Percentiles rank a stretch among this genome's conserved stretches.
phyloP scores from a whole-genome alignment of 2,113 vertebrate species.

The Cynopterus brachyotis region DNA sequence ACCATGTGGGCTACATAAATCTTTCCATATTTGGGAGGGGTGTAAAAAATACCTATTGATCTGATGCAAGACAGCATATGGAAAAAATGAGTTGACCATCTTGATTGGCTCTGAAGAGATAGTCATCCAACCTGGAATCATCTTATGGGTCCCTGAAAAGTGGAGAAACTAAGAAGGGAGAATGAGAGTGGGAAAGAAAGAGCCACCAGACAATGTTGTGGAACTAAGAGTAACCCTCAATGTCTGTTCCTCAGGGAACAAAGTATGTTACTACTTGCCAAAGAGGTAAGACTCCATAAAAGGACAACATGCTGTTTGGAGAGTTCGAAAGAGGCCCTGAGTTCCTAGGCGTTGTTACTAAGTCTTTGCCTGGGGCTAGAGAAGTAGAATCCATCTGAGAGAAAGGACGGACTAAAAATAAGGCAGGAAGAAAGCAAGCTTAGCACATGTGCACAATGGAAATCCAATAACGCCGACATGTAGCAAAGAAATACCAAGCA shows the following conservation, averaged over 20 bases:
- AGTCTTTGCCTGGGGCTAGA: slow-evolving; percentile 17
- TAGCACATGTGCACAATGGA: not conserved
- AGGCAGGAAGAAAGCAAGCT: not conserved
- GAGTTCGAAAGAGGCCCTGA: slow-evolving; percentile 2
- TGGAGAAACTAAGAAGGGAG: not conserved
- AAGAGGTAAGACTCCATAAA: not conserved
- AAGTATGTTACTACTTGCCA: not conserved
- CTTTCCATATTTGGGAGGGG: not conserved
- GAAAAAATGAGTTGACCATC: not conserved
- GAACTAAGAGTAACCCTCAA: not conserved
- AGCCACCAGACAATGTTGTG: not conserved
- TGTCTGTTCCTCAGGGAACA: not conserved
- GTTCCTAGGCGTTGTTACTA: slow-evolving; percentile 66
- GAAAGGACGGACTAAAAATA: slow-evolving; percentile 42
- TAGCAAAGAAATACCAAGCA: not conserved
- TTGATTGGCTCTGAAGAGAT: not conserved
- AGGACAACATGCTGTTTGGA: not conserved
- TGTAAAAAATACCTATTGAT: not conserved
- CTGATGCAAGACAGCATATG: not conserved
- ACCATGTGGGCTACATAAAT: slow-evolving; percentile 42
- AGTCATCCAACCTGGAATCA: not conserved
- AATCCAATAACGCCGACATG: not conserved
- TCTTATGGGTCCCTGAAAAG: not conserved
- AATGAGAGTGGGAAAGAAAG: not conserved
- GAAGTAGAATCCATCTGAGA: slow-evolving; percentile 56